Percentiles rank a stretch among this genome's conserved stretches.
Evolutionary conservation across 92 coral and sea anemone species (phyloP).

Genomic region (Parazoanthus darwini): DNA sequence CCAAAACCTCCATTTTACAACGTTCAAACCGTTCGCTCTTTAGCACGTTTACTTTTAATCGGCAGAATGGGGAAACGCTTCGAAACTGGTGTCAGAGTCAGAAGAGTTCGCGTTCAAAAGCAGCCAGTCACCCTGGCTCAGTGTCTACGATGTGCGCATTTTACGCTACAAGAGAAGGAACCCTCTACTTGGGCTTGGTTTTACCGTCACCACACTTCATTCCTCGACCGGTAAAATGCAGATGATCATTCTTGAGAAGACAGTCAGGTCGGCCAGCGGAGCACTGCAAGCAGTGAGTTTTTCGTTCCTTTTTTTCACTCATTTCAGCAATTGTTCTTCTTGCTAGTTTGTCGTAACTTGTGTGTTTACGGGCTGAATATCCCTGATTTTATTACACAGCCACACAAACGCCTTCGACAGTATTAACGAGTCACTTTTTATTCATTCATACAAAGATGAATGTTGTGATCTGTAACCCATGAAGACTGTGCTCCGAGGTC

Average conservation of each 20-base stretch:
- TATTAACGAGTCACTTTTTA: too few species aligned
- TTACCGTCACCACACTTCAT: neutral
- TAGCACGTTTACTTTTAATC: too few species aligned
- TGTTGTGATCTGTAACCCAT: too few species aligned
- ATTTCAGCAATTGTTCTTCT: neutral
- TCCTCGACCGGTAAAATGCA: neutral
- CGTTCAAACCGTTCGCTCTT: neutral
- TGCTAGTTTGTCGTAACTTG: too few species aligned
- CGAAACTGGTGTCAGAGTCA: neutral
- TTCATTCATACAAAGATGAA: too few species aligned
- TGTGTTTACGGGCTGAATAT: too few species aligned
- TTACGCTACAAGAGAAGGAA: neutral
- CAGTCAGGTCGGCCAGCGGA: slow-evolving; percentile 35
- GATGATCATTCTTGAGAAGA: slow-evolving; percentile 26
- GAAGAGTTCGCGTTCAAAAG: slow-evolving; percentile 28
- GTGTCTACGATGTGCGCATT: neutral
- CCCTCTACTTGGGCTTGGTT: neutral
- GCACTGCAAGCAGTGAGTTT: slow-evolving; percentile 28
- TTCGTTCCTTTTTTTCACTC: neutral
- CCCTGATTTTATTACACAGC: too few species aligned
- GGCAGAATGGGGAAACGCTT: slow-evolving; percentile 22
- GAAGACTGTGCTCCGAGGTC: too few species aligned
- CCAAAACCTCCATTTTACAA: too few species aligned
- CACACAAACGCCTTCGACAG: too few species aligned
- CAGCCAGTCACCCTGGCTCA: slow-evolving; percentile 7